Base-by-base conservation (phyloP, 2,888 invertebrate genomes). In the Cerastoderma edule region DNA sequence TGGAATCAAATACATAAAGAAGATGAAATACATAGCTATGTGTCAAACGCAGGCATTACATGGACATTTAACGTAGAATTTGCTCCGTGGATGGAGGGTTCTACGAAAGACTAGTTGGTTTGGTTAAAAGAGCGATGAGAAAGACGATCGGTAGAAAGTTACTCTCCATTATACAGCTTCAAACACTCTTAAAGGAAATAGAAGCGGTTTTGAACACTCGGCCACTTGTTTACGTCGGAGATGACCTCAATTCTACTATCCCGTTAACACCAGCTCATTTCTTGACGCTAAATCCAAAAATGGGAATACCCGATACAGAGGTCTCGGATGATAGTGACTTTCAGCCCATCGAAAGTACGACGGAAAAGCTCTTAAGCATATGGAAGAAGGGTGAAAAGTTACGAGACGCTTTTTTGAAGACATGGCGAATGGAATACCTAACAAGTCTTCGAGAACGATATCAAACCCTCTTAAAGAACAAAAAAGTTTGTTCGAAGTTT, bases 351-450 rank as follows among this genome's bases (percentile, higher is more conserved):
- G 69, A 72, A 60, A 63, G 28, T 46, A 39, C 46, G 22, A 44
- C 60, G 1, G 46, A 66, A 16, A 66, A 33, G 30, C 32, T 78
- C 16, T 1, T 75, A 1, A 50, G 60, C 13, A 28, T 48, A 22
- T 74, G 69, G 74, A 72, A 73, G 48, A 80, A 80, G 46, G 79
- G 74, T 13, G 35, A 73, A 44, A 70, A 68, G 35, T 33, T 60
- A n/a, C 24, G 60, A 50, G 48, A 68, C 57, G 10, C 63, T 19
- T 80, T 80, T 65, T 76, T 70, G 76, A 70, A 67, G 22, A 71
- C 68, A 28, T 80, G 76, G 74, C 44, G 50, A 54, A 35, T 77
- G 19, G 80, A 80, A n/a, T 77, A 77, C 57, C 27, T 80, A 27
- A 22, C 66, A 22, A 76, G 76, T 46, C 50, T 76, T 1, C 39